Conservation (phyloP, 2,113 vertebrate genomes). For the Paramormyrops kingsleyae region DNA sequence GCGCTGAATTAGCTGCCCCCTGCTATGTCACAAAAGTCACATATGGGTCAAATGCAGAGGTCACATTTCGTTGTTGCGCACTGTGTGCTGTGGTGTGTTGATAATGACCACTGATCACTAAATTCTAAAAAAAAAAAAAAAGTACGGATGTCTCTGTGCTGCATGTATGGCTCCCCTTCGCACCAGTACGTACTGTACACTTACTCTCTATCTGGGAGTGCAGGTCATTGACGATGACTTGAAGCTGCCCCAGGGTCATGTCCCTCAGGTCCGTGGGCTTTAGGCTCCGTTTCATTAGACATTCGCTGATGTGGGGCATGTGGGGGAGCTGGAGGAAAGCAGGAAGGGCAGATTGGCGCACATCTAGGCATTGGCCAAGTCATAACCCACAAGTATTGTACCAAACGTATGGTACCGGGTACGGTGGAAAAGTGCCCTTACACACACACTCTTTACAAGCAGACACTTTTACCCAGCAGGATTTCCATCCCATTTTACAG, state of each 20-base stretch:
- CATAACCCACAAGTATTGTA: neutral
- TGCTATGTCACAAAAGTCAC: too few relatives aligned
- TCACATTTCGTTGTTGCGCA: too few relatives aligned
- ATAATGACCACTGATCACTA: too few relatives aligned
- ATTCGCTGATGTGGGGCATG: constrained; percentile 96
- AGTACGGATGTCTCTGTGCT: constrained; percentile 5
- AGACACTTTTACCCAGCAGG: neutral
- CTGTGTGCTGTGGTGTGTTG: too few relatives aligned
- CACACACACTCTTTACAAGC: neutral
- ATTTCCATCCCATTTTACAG: neutral
- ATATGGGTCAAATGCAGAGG: too few relatives aligned
- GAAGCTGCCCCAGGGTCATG: constrained; percentile 94
- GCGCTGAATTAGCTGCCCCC: too few relatives aligned
- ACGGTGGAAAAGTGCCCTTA: neutral
- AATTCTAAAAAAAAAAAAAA: too few relatives aligned
- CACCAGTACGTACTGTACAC: constrained; percentile 30
- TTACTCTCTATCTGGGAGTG: constrained; percentile 99
- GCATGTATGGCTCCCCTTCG: neutral
- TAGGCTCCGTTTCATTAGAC: constrained; percentile 95
- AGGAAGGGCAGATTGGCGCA: constrained; percentile 9
- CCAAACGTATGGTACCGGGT: neutral
- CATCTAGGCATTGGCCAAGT: neutral
- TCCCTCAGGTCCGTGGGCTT: constrained; percentile 89
- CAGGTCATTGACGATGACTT: constrained; percentile 97
- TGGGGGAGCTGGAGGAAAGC: constrained; percentile 76